A percentile compares a stretch with the other conserved stretches of the same genome.
These are phyloP conservation scores for Catostylus mosaicus DNA, from an alignment of 30 jellyfish, hydroid and myxozoan genomes.

Conservation along the genomic window DNA sequence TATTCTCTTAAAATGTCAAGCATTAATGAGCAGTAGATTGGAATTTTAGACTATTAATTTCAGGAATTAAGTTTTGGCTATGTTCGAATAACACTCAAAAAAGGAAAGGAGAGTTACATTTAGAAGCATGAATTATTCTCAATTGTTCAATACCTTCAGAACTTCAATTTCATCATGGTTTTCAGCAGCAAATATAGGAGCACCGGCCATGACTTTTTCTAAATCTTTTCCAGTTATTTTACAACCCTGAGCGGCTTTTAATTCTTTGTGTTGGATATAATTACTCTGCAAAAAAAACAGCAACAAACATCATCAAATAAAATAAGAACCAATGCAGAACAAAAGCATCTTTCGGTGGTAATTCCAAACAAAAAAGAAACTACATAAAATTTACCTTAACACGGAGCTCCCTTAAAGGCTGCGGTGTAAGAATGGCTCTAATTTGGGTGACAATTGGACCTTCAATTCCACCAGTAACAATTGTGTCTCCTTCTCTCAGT, in stretches of 20 bases:
- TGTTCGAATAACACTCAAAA: too few relatives aligned
- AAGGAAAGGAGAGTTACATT: too few relatives aligned
- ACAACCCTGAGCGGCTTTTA: conserved; percentile 95
- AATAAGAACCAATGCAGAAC: too few relatives aligned
- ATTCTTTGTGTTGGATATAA: conserved; percentile 82
- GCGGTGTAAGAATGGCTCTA: conserved; percentile 96
- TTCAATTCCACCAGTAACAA: conserved; percentile 94
- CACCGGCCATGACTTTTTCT: conserved; percentile 98
- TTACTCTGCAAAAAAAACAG: conserved; percentile 54
- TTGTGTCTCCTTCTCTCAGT: conserved; percentile 95
- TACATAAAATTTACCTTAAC: conserved; percentile 66
- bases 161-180: conserved; percentile 85
- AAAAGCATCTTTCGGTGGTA: too few relatives aligned
- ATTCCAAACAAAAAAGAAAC: too few relatives aligned
- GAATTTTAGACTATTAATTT: too few relatives aligned
- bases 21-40: too few relatives aligned
- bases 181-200: conserved; percentile 94
- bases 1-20: too few relatives aligned
- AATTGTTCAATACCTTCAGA: conserved; percentile 75
- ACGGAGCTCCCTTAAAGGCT: conserved; percentile 95
- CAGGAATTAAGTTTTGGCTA: too few relatives aligned
- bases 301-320: not conserved
- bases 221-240: conserved; percentile 87
- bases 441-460: conserved; percentile 98
- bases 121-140: too few relatives aligned